A percentile compares a stretch with the other conserved stretches of the same genome.
These are phyloP conservation scores for Pammene fasciana DNA, from an alignment of 2,888 invertebrate species.

Conservation along the genomic window DNA sequence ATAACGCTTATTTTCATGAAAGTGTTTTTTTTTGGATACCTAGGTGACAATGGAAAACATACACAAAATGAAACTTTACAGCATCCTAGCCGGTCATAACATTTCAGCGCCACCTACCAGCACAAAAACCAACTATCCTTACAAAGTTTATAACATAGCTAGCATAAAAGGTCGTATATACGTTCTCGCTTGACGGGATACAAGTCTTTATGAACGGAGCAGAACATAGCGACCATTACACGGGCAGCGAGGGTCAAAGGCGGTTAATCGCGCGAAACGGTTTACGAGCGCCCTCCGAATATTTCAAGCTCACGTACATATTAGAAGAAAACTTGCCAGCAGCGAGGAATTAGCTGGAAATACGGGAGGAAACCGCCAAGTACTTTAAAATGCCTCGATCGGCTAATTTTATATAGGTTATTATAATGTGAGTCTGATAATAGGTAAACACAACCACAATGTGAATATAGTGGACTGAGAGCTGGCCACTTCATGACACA, in stretches of 20 bases:
- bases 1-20: too few species aligned
- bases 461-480: too few species aligned
- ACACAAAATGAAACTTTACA: not conserved
- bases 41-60: too few species aligned
- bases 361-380: conserved; percentile 1
- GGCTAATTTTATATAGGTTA: not conserved
- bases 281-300: conserved; percentile 62
- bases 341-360: conserved; percentile 38
- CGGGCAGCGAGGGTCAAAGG: conserved; percentile 55
- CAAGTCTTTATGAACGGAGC: conserved; percentile 21
- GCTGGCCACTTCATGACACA: too few species aligned
- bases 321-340: conserved; percentile 47
- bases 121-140: conserved; percentile 31
- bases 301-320: conserved; percentile 40
- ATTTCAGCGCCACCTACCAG: conserved; percentile 23
- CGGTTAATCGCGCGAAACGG: conserved; percentile 68
- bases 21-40: too few species aligned
- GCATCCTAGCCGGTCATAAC: too few species aligned
- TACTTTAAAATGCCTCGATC: not conserved
- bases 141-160: conserved; percentile 42
- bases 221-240: conserved; percentile 36
- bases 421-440: too few species aligned
- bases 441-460: not conserved
- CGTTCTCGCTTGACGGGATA: conserved; percentile 9
- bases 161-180: conserved; percentile 34